Evolutionary conservation across 2,888 invertebrate genomes (phyloP).

Genomic region (Hipparchia semele): DNA sequence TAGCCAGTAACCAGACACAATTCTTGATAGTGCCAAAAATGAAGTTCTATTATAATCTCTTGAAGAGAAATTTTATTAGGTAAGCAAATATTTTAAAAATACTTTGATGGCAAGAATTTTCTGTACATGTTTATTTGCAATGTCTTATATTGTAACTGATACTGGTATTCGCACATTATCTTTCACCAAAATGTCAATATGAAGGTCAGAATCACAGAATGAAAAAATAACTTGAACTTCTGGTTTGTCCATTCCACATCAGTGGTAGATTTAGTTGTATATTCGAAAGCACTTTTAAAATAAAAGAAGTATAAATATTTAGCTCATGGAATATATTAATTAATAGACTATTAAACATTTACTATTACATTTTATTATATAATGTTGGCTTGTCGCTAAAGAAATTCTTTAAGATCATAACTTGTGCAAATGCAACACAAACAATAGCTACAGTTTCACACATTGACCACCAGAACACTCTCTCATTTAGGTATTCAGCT

Average conservation of each 20-base stretch:
- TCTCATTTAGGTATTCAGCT: slow-evolving; percentile 97
- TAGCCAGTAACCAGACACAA: too few relatives aligned
- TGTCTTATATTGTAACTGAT: not conserved
- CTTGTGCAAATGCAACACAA: slow-evolving; percentile 94
- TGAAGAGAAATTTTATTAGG: too few relatives aligned
- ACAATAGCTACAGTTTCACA: slow-evolving; percentile 94
- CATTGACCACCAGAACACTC: slow-evolving; percentile 96
- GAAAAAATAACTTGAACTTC: not conserved
- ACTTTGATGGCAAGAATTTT: too few relatives aligned
- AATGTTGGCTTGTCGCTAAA: slow-evolving; percentile 84
- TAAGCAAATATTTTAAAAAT: too few relatives aligned
- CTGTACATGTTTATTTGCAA: too few relatives aligned
- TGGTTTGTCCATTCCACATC: not conserved
- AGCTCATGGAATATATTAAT: slow-evolving; percentile 64
- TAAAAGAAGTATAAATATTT: slow-evolving; percentile 35
- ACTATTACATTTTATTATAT: slow-evolving; percentile 72
- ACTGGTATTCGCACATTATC: not conserved
- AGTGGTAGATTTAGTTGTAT: too few relatives aligned
- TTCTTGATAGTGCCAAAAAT: too few relatives aligned
- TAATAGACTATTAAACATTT: slow-evolving; percentile 66
- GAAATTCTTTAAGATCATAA: slow-evolving; percentile 95
- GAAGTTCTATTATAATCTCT: too few relatives aligned
- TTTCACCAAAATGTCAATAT: not conserved
- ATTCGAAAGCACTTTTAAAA: too few relatives aligned
- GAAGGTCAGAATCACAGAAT: not conserved